Percentiles rank a stretch among this genome's conserved stretches.
Conservation (phyloP, 2,888 invertebrate species). For the Nephrotoma flavescens region DNA sequence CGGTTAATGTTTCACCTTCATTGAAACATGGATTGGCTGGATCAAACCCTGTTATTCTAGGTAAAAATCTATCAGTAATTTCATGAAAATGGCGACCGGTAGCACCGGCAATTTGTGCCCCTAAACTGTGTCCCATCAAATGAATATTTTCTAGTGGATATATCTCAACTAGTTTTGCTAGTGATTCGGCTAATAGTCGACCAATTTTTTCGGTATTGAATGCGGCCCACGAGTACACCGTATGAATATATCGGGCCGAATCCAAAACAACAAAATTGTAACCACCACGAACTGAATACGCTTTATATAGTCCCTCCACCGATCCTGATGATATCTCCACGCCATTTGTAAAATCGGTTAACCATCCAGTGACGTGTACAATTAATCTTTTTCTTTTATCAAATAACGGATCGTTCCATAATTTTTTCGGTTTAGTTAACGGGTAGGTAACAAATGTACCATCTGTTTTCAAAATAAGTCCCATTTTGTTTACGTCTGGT, state of each 20-base stretch:
- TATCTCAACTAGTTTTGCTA: constrained; percentile 1
- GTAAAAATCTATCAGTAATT: constrained; percentile 19
- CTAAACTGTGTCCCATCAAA: constrained; percentile 19
- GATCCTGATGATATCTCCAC: neutral
- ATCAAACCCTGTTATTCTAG: constrained; percentile 27
- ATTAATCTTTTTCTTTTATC: constrained; percentile 23
- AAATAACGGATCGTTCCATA: constrained; percentile 25
- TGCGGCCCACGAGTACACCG: constrained; percentile 12
- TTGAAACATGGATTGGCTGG: constrained; percentile 30
- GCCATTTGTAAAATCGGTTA: constrained; percentile 21
- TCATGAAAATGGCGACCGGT: constrained; percentile 23
- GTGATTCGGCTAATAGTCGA: constrained; percentile 6
- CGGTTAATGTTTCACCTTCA: constrained; percentile 18
- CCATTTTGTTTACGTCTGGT: constrained; percentile 23
- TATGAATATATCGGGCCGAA: constrained; percentile 10
- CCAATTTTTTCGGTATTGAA: constrained; percentile 12
- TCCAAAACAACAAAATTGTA: constrained; percentile 26
- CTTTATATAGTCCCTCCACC: constrained; percentile 17
- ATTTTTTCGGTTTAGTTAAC: constrained; percentile 18
- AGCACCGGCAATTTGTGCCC: constrained; percentile 26
- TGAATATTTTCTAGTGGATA: constrained; percentile 10
- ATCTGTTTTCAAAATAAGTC: constrained; percentile 20
- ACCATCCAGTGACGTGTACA: constrained; percentile 29
- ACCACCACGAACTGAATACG: constrained; percentile 26
- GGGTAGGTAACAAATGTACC: constrained; percentile 19